These are phyloP conservation scores for Leptinotarsa undecemlineata DNA, from an alignment of 1,140 invertebrate species.

Conservation along the genomic window DNA sequence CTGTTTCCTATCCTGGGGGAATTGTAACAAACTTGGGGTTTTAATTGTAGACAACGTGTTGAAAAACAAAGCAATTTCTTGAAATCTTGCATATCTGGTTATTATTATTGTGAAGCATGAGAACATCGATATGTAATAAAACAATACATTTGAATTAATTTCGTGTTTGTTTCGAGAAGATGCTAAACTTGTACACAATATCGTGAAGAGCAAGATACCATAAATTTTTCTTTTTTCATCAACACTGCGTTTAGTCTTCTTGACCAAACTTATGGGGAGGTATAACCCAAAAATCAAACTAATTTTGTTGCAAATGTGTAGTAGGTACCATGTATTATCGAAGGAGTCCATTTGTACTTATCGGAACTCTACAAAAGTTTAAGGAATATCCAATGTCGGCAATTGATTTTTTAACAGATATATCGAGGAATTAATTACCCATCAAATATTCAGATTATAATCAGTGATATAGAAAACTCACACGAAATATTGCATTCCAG, in stretches of 20 bases:
- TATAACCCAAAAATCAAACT: background rate
- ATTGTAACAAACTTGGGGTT: background rate
- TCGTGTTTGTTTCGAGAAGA: background rate
- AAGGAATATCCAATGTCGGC: no score
- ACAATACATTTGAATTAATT: no score
- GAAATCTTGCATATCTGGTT: constrained; percentile 4
- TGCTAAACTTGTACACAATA: constrained; percentile 7
- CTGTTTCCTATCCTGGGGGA: background rate
- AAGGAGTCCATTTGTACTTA: background rate
- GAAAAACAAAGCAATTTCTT: background rate
- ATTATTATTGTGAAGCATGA: background rate
- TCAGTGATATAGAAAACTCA: no score
- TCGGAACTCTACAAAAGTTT: no score
- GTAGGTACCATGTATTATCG: background rate
- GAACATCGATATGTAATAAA: background rate
- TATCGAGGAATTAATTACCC: no score
- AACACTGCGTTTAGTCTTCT: background rate
- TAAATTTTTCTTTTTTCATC: constrained; percentile 13
- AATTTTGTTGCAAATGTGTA: background rate
- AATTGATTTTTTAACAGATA: no score
- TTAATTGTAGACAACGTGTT: background rate
- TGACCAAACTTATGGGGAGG: background rate
- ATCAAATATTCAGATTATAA: no score
- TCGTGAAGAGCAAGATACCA: background rate
- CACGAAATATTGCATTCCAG: no score